phyloP scores from a whole-genome alignment of 2,797 vertebrate genomes.

The Xiphophorus birchmanni region DNA sequence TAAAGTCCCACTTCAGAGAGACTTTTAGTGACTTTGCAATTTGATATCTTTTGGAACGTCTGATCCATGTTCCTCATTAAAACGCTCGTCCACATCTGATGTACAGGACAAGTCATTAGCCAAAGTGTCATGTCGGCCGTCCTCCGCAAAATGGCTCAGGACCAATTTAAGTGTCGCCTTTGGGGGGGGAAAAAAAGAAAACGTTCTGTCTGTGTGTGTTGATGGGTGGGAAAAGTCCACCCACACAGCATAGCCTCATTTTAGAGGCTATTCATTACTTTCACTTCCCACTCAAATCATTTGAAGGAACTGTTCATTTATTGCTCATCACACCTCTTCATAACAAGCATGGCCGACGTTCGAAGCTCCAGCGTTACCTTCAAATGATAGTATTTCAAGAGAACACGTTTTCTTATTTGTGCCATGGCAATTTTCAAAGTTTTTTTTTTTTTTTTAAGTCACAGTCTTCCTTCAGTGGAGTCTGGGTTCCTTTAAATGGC shows the following conservation, averaged over 20 bases:
- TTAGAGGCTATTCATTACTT: slow-evolving; percentile 41
- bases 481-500: not conserved
- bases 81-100: slow-evolving; percentile 28
- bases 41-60: slow-evolving; percentile 19
- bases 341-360: not conserved
- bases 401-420: not conserved
- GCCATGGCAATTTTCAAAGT: not conserved
- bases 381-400: not conserved
- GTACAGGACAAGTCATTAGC: slow-evolving; percentile 62
- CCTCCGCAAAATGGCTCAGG: slow-evolving; percentile 35
- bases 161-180: slow-evolving; percentile 65
- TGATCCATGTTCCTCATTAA: slow-evolving; percentile 52
- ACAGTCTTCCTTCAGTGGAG: not conserved
- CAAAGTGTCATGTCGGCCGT: slow-evolving; percentile 59
- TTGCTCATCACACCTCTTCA: slow-evolving; percentile 26
- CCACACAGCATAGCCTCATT: slow-evolving; percentile 14
- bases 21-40: slow-evolving; percentile 7
- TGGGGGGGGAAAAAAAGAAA: not conserved
- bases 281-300: slow-evolving; percentile 32
- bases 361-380: slow-evolving; percentile 6
- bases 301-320: slow-evolving; percentile 30
- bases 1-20: slow-evolving; percentile 22
- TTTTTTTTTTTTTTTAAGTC: not conserved
- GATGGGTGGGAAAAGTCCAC: not conserved
- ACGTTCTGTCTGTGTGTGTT: slow-evolving; percentile 24